A percentile compares a stretch with the other conserved stretches of the same genome.
These are phyloP conservation scores for Formica exsecta DNA, from an alignment of 1,140 invertebrate genomes.

Conservation along the genomic window DNA sequence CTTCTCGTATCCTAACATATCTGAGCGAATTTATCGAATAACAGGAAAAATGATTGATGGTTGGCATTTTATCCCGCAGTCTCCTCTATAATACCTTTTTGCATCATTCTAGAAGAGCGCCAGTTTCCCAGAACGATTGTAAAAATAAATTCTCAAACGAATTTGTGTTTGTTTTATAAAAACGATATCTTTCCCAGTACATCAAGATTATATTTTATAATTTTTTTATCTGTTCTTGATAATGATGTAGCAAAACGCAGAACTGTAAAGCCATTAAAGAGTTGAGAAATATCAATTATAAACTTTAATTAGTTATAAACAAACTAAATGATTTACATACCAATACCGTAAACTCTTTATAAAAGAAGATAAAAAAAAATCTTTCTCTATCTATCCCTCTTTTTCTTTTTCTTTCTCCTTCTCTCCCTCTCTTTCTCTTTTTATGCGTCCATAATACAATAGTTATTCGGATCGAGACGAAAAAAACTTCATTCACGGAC, in stretches of 20 bases:
- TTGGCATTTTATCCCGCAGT: slow-evolving; percentile 30
- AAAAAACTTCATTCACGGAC: slow-evolving; percentile 4
- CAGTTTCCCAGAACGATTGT: slow-evolving; percentile 4
- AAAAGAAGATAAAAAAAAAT: not conserved
- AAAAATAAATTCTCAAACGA: slow-evolving; percentile 24
- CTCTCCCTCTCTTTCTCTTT: not conserved
- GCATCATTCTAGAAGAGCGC: not conserved
- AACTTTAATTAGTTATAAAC: not conserved
- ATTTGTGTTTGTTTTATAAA: not conserved
- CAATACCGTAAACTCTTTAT: not conserved
- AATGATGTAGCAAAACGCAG: not conserved
- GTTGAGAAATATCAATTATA: not conserved
- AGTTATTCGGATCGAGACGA: not conserved
- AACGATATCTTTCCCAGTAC: not conserved
- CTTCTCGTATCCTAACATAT: slow-evolving; percentile 31
- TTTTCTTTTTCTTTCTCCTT: not conserved
- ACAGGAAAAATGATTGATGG: slow-evolving; percentile 63
- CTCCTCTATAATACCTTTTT: slow-evolving; percentile 6
- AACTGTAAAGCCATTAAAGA: not conserved
- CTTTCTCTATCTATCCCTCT: not conserved
- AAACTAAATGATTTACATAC: not conserved
- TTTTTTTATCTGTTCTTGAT: not conserved
- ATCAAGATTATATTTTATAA: not conserved
- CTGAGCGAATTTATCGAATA: slow-evolving; percentile 70
- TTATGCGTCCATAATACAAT: not conserved